Percentiles rank a stretch among this genome's conserved stretches.
Conservation (phyloP, 2,113 vertebrate genomes). For the Festucalex cinctus region DNA sequence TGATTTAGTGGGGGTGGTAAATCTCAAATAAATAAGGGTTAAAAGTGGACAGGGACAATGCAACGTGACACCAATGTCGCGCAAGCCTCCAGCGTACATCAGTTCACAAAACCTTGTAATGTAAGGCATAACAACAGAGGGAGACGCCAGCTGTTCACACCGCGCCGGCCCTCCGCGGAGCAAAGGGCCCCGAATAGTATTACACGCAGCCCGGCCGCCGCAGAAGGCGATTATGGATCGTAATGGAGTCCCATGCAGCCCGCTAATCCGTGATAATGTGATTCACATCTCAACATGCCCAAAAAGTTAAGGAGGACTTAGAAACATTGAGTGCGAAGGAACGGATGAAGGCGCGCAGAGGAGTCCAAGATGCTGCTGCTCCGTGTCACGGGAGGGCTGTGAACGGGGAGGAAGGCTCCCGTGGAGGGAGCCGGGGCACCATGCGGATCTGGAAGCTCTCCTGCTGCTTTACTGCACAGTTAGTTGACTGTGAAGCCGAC, state of each 20-base stretch:
- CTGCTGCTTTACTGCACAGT: neutral
- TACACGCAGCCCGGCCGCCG: neutral
- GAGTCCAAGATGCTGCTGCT: neutral
- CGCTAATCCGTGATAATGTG: constrained; percentile 2
- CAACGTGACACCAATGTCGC: neutral
- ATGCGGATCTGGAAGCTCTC: neutral
- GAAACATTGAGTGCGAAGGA: neutral
- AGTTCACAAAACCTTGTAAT: constrained; percentile 6
- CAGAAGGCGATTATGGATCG: constrained; percentile 6
- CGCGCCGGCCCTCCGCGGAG: neutral
- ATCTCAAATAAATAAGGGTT: neutral
- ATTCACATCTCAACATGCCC: constrained; percentile 6
- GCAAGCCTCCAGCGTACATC: neutral
- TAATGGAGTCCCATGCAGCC: constrained; percentile 8
- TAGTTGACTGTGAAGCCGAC: neutral
- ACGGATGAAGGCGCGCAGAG: neutral
- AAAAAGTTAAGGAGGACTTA: constrained; percentile 10
- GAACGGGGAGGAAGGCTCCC: neutral
- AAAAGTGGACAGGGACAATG: neutral
- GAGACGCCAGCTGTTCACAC: constrained; percentile 6
- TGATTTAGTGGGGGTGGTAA: neutral
- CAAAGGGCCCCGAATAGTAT: neutral
- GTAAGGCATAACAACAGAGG: neutral
- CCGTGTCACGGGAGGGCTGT: neutral
- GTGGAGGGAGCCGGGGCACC: neutral